phyloP scores from a whole-genome alignment of 2,888 invertebrate genomes.

The Amiota mariae region DNA sequence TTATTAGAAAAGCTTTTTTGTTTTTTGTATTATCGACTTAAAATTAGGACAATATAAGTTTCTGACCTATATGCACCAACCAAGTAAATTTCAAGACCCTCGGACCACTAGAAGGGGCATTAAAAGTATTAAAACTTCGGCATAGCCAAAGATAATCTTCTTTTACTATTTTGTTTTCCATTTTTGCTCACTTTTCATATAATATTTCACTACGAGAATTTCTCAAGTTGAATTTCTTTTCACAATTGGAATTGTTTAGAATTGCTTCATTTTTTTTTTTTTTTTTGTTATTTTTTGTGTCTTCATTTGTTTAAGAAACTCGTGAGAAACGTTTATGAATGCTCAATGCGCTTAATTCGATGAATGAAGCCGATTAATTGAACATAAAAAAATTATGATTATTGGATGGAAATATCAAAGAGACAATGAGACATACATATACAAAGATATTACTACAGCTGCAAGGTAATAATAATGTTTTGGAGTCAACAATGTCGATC shows the following conservation, averaged over 20 bases:
- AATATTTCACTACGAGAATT: not conserved
- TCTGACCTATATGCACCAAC: too few relatives aligned
- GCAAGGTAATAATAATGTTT: not conserved
- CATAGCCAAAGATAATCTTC: too few relatives aligned
- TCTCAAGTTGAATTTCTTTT: not conserved
- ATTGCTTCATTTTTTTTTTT: not conserved
- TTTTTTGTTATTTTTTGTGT: slow-evolving; percentile 8
- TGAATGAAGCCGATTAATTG: slow-evolving; percentile 60
- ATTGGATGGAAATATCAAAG: not conserved
- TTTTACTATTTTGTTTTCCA: not conserved
- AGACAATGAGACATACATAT: not conserved
- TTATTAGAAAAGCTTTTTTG: too few relatives aligned
- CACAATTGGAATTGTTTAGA: too few relatives aligned
- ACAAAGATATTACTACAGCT: not conserved
- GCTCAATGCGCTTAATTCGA: slow-evolving; percentile 54
- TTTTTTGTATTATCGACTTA: too few relatives aligned
- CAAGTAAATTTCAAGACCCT: too few relatives aligned
- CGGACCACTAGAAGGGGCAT: too few relatives aligned
- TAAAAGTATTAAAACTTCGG: too few relatives aligned
- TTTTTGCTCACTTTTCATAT: not conserved
- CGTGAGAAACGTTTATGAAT: slow-evolving; percentile 61
- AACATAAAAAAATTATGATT: slow-evolving; percentile 52
- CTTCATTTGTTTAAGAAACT: slow-evolving; percentile 5
- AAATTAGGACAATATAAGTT: too few relatives aligned
- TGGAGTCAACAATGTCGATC: slow-evolving; percentile 12